Percentiles rank a stretch among this genome's conserved stretches.
phyloP scores from a whole-genome alignment of 2,113 vertebrate species.

The Numenius arquata region DNA sequence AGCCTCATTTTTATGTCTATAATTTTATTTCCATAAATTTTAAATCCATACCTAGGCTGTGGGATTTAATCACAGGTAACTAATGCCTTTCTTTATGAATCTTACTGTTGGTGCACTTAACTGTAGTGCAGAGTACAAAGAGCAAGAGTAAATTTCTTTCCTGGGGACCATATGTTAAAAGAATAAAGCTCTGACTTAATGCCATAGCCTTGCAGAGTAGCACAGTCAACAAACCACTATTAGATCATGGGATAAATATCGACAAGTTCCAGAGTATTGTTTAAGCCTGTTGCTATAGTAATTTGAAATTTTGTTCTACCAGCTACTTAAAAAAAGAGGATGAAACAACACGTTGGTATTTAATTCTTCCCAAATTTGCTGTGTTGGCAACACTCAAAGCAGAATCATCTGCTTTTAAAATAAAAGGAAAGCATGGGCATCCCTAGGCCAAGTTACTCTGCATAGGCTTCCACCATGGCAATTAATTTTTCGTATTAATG shows the following conservation, averaged over 20 bases:
- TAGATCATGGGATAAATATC: not conserved
- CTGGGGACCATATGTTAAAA: conserved; percentile 42
- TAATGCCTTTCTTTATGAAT: conserved; percentile 46
- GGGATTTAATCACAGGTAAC: conserved; percentile 33
- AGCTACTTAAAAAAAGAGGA: not conserved
- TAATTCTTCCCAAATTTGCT: not conserved
- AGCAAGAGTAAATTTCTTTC: not conserved
- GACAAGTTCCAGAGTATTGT: conserved; percentile 26
- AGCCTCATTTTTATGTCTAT: conserved; percentile 56
- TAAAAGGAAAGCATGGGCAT: not conserved
- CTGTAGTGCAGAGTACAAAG: not conserved
- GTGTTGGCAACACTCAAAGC: not conserved
- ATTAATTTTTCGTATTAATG: not conserved
- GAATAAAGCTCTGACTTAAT: conserved; percentile 35
- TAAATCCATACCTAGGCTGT: conserved; percentile 20
- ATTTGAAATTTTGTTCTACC: not conserved
- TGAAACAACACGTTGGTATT: not conserved
- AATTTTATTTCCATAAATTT: conserved; percentile 62
- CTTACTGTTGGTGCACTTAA: not conserved
- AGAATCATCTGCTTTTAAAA: not conserved
- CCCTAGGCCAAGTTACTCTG: not conserved
- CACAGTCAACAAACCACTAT: not conserved
- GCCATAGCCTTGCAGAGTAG: not conserved
- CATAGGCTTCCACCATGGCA: not conserved
- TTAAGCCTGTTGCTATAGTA: conserved; percentile 4